Base-by-base conservation (phyloP, 2,888 invertebrate species). In the Helicoverpa assulta region DNA sequence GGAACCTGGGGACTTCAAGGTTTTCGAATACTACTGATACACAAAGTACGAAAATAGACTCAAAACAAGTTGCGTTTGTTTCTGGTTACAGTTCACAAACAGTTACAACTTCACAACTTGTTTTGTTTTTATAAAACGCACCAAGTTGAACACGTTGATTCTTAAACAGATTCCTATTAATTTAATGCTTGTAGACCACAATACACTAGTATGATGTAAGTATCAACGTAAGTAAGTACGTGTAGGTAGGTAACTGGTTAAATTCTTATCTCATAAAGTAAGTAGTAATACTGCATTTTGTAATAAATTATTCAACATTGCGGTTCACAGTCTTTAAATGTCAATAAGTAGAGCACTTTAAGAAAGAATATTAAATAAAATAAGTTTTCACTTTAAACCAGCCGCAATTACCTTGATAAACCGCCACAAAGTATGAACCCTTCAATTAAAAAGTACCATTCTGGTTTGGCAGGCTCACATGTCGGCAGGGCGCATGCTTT, bases 321-420 rank as follows among this genome's bases (percentile, higher is more conserved):
- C 67, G 6, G 70, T 69, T 63, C 52, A 50, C 67, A 63, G 57
- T 83, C 16, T 73, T 76, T 62, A 73, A 81, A 82, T 81, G 84
- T 85, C 90, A 89, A 92, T 92, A 94, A 91, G 89, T 92, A 89
- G 94, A 94, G 91, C 94, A 92, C 86, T 88, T 86, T 88, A 89
- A 90, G 87, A 91, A 91, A 92, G 90, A 91, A 91, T 92, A 89
- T 87, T 85, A 90, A 91, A 90, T 88, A 89, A 80, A 90, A 89
- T 89, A 89, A 85, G 83, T 91, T 94, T 94, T 94, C 93, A 91
- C 92, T 93, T 90, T 84, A 92, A 92, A 90, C 89, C 88, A 86
- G 92, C 86, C 78, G 87, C 89, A 91, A 91, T 92, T 93, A 89
- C 92, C 91, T 92, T 92, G 90, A 91, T 89, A 90, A 90, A 91